Base-by-base conservation (phyloP, 2,888 invertebrate species). In the Toxonevra muliebris region DNA sequence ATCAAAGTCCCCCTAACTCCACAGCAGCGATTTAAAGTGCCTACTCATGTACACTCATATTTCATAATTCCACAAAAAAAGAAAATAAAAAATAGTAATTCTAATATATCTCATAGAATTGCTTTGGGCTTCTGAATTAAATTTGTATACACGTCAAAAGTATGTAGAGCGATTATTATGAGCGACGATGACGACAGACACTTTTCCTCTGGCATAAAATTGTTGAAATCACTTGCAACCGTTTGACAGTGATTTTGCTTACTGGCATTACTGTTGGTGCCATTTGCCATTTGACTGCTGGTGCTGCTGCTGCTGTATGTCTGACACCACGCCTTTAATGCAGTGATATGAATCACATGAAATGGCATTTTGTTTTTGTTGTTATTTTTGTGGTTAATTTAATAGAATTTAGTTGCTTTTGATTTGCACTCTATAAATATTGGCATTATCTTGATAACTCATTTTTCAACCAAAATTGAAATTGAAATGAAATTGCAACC, bases 281-380 rank as follows among this genome's bases (percentile, higher is more conserved):
- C 19, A 50, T 11, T 79, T 73, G 74, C 73, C 70, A 75, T 61
- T 40, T 43, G 42, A 11, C 20, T 57, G 57, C 48, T 57, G 54
- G 41, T 48, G 20, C 13, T 61, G 45, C 45, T 58, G 45, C 53
- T 79, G 77, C 77, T 75, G 72, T 76, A 76, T 53, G 42, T 43
- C 30, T 72, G 74, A 71, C 75, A 81, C 77, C 81, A 81, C 81
- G 82, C 82, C 81, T 79, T 79, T 79, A 77, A 76, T 75, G 78
- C 77, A 69, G 71, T 72, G 81, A 81, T 81, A 81, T 82, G 81
- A 81, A 81, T 82, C 81, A 81, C 78, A 74, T 64, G 62, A 63
- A 61, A 52, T 55, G 50, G 52, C 13, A 15, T 13, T 15, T n/a
- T 55, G 55, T 20, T 42, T 20, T 40, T 17, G 15, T 5, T 30